Base-by-base conservation (phyloP, 2,797 vertebrate genomes). In the Karalla daura region DNA sequence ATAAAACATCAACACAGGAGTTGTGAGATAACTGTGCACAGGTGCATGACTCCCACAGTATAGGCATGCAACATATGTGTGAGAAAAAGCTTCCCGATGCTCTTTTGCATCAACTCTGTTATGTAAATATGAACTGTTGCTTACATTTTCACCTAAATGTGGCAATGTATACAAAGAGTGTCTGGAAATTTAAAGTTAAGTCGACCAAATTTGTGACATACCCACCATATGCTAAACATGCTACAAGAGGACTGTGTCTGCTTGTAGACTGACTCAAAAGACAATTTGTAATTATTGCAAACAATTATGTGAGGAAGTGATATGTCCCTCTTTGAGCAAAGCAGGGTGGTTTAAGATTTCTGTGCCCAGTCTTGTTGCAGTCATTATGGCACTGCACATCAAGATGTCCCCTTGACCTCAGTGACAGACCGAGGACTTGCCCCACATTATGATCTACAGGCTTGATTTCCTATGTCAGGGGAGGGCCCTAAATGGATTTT, bases 401-500 rank as follows among this genome's bases (percentile, higher is more conserved):
- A 93, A 90, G 80, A 89, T 89, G 89, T 85, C 77, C 76, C 86
- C 91, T 94, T 94, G 92, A 92, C 86, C 88, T 90, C 86, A 65
- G 69, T 84, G 90, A 93, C 88, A 92, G 87, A 81, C 66, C 28
- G 71, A 85, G 36, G 74, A 76, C 71, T 64, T 50, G 80, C 73
- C 73, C 55, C 90, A 47, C 71, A 76, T 91, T 92, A 90, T 90
- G 93, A 93, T 90, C 93, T 86, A 81, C 85, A 60, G 46, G 75
- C 90, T 93, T 88, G 87, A 93, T 92, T 94, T 92, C 88, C 88
- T 86, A 90, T 92, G 91, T 93, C 88, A 88, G 71, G 64, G 87
- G 85, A 90, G 74, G 83, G 85, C 76, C 88, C 87, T 93, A 89
- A 94, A 91, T 93, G 92, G 91, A 90, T 93, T 95, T 94, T 94